phyloP scores from a whole-genome alignment of 2,797 vertebrate species.

The Eulemur coronatus region DNA sequence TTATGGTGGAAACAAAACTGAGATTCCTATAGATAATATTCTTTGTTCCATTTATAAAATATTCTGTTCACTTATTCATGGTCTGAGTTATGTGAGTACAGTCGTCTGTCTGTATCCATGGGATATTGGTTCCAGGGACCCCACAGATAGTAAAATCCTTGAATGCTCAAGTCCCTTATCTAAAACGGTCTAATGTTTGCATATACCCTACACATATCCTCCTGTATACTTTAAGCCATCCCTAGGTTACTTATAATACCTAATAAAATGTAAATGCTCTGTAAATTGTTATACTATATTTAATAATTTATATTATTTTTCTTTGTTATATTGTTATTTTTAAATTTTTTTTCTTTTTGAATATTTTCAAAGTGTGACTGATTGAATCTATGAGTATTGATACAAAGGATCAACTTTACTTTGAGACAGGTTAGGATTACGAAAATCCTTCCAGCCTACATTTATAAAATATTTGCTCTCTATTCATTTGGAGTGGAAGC shows the following conservation, averaged over 20 bases:
- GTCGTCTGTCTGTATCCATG: rapidly evolving
- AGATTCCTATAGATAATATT: background rate
- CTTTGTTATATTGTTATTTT: background rate
- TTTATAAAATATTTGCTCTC: background rate
- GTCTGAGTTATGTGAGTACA: background rate
- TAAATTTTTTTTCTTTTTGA: background rate
- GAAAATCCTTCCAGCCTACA: background rate
- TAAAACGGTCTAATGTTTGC: background rate
- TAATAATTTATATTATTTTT: background rate
- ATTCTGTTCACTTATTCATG: background rate
- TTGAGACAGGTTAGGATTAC: background rate
- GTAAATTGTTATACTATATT: background rate
- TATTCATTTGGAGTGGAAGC: background rate
- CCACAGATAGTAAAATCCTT: background rate
- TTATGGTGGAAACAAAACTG: background rate
- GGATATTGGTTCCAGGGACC: background rate
- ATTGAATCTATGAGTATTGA: background rate
- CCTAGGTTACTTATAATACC: background rate
- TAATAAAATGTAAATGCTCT: background rate
- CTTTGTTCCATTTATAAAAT: background rate
- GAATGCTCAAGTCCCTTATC: background rate
- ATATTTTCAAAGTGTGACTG: background rate
- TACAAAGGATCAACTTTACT: background rate
- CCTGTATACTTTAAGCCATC: background rate
- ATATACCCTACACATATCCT: background rate